Evolutionary conservation across 2,888 invertebrate species (phyloP).

Genomic region (Sycophila texana): DNA sequence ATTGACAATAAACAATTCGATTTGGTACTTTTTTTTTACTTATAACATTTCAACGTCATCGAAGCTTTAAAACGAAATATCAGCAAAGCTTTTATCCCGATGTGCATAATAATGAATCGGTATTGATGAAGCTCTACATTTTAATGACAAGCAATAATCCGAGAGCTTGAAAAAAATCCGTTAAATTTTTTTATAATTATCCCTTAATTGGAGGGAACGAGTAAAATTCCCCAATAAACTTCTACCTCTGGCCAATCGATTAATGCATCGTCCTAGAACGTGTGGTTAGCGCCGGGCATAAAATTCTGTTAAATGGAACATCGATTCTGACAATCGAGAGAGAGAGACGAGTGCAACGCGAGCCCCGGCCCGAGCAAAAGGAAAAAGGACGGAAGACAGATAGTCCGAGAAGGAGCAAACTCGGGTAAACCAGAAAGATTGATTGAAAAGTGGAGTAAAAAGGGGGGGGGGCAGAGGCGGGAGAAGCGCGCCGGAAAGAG

Average conservation of each 20-base stretch:
- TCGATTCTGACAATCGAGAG: slow-evolving; percentile 48
- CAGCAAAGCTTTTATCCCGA: not conserved
- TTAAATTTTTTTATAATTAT: slow-evolving; percentile 3
- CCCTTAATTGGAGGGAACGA: slow-evolving; percentile 1
- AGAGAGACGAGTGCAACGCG: slow-evolving; percentile 9
- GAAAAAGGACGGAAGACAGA: slow-evolving; percentile 48
- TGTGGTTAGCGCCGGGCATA: slow-evolving; percentile 20
- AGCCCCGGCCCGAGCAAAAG: slow-evolving; percentile 9
- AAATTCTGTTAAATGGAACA: slow-evolving; percentile 51
- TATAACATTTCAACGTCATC: too few species aligned
- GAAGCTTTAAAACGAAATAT: too few species aligned
- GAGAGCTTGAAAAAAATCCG: too few species aligned
- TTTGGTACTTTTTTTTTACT: too few species aligned
- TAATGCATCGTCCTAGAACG: slow-evolving; percentile 38
- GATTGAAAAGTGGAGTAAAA: slow-evolving; percentile 55
- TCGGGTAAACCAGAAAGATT: slow-evolving; percentile 57
- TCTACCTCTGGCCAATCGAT: not conserved
- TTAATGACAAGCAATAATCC: too few species aligned
- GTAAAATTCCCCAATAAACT: not conserved
- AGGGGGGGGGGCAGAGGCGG: slow-evolving; percentile 14
- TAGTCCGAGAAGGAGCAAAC: slow-evolving; percentile 54
- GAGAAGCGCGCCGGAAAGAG: slow-evolving; percentile 22
- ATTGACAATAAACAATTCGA: slow-evolving; percentile 28
- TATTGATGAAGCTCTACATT: too few species aligned
- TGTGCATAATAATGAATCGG: too few species aligned